phyloP scores from a whole-genome alignment of 1,140 invertebrate species.

The Cherax destructor region DNA sequence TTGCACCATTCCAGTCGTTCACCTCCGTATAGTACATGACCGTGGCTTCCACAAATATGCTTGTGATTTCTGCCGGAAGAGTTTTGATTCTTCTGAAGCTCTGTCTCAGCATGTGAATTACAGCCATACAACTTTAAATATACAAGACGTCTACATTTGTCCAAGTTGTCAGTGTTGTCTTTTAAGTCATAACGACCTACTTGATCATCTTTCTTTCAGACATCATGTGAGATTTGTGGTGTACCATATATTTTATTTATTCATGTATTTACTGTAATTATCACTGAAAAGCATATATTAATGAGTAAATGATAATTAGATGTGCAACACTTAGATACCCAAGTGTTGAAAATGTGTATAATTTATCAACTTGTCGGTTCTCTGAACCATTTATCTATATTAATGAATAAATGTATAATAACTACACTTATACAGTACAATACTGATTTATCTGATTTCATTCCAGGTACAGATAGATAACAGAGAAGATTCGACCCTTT shows the following conservation, averaged over 20 bases:
- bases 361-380: too few species aligned
- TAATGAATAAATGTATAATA: not conserved
- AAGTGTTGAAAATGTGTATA: too few species aligned
- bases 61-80: conserved; percentile 5
- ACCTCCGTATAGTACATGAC: not conserved
- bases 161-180: not conserved
- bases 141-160: not conserved
- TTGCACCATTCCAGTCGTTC: not conserved
- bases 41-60: not conserved
- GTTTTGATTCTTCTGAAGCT: not conserved
- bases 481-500: not conserved
- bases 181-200: not conserved
- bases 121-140: not conserved
- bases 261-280: not conserved
- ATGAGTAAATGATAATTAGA: too few species aligned
- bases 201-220: not conserved
- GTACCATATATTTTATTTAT: not conserved
- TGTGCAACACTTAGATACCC: too few species aligned
- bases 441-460: not conserved
- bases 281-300: too few species aligned
- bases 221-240: not conserved
- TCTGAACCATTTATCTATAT: too few species aligned
- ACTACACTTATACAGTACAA: not conserved
- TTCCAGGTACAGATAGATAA: not conserved
- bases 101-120: not conserved